Conservation (phyloP, 1,140 invertebrate genomes). For the Drosophila quadrilineata region DNA sequence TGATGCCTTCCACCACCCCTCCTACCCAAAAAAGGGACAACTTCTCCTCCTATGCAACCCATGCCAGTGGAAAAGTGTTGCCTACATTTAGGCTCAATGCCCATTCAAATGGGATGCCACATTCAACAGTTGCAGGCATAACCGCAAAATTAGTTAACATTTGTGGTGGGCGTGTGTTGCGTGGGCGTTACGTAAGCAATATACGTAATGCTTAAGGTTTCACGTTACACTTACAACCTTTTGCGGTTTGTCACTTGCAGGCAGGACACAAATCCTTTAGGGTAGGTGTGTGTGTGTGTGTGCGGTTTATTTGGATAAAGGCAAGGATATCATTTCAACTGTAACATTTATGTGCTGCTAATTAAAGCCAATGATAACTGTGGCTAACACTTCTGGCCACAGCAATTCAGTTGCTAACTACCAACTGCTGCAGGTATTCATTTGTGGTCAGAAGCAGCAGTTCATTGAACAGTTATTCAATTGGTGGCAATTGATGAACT, state of each 20-base stretch:
- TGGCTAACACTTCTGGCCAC: background rate
- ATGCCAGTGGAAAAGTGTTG: too few species aligned
- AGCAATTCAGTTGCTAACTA: background rate
- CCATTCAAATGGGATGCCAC: background rate
- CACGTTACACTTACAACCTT: slow-evolving; percentile 63
- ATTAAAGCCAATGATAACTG: slow-evolving; percentile 10
- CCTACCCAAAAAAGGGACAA: too few species aligned
- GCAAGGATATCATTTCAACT: background rate
- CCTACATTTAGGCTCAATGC: background rate
- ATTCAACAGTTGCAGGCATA: slow-evolving; percentile 61
- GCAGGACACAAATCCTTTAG: background rate
- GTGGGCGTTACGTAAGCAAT: slow-evolving; percentile 64
- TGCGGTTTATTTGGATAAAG: slow-evolving; percentile 33
- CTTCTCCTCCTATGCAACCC: too few species aligned
- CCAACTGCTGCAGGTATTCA: background rate
- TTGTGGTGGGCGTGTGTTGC: slow-evolving; percentile 55
- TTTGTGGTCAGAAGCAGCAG: background rate
- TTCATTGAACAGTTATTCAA: background rate
- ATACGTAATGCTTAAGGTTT: slow-evolving; percentile 75
- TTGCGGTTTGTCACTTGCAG: slow-evolving; percentile 74
- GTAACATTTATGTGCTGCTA: background rate
- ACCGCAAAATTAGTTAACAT: slow-evolving; percentile 75
- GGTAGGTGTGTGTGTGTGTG: slow-evolving; percentile 22
- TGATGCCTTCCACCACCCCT: too few species aligned
- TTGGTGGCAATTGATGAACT: background rate